phyloP scores from a whole-genome alignment of 35 echinoderm and acorn worm species.

The Anneissia japonica region DNA sequence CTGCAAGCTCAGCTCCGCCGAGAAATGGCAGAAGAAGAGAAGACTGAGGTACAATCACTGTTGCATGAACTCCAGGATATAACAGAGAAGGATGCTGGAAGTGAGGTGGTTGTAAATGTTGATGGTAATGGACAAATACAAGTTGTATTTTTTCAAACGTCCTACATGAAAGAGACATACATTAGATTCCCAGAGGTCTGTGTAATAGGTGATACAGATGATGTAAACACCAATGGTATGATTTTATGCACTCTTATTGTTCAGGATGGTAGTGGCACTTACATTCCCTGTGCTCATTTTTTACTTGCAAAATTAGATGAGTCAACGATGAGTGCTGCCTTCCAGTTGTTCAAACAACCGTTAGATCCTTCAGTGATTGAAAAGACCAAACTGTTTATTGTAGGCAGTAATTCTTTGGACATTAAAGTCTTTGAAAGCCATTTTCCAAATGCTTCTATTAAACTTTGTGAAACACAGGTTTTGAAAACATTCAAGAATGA shows the following conservation, averaged over 20 bases:
- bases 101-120: neutral
- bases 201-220: neutral
- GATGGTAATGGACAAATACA: neutral
- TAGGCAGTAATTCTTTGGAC: neutral
- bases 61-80: neutral
- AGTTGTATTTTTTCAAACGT: neutral
- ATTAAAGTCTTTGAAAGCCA: neutral
- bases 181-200: neutral
- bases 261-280: neutral
- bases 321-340: neutral
- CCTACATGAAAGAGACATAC: neutral
- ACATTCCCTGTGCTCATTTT: neutral
- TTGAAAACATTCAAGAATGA: neutral
- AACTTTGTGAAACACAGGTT: neutral
- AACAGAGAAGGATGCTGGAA: neutral
- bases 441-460: neutral
- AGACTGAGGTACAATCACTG: neutral
- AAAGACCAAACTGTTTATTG: neutral
- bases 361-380: neutral
- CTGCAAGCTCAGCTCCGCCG: neutral
- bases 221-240: neutral
- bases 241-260: neutral
- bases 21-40: neutral
- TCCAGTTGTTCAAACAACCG: neutral
- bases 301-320: neutral